A percentile compares a stretch with the other conserved stretches of the same genome.
These are phyloP conservation scores for Rhinolophus sinicus DNA, from an alignment of 2,113 vertebrate genomes.

Conservation along the genomic window DNA sequence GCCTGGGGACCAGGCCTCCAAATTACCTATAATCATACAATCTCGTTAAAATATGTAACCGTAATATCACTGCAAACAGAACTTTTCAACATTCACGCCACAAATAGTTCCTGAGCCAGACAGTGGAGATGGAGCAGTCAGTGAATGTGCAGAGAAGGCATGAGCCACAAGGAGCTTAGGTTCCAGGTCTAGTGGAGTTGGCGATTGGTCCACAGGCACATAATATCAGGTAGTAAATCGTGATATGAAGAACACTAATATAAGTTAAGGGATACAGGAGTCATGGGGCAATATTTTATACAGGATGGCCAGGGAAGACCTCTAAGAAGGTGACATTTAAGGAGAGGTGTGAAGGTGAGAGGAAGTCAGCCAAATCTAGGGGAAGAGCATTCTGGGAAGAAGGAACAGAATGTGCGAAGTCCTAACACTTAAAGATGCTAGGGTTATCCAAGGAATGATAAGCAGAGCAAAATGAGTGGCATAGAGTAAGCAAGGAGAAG, in stretches of 20 bases:
- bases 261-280: not conserved
- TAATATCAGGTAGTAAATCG: not conserved
- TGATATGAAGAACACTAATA: not conserved
- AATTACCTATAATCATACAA: not conserved
- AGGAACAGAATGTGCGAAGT: not conserved
- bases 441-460: not conserved
- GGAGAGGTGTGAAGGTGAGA: not conserved
- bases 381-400: not conserved
- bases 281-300: not conserved
- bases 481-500: not conserved
- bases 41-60: slow-evolving; percentile 32
- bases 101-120: not conserved
- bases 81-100: not conserved
- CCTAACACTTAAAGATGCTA: not conserved
- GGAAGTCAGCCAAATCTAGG: not conserved
- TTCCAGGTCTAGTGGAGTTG: not conserved
- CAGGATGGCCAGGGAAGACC: not conserved
- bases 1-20: not conserved
- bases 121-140: not conserved
- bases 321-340: not conserved
- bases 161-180: not conserved
- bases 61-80: not conserved
- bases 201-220: not conserved
- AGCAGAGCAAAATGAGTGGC: not conserved
- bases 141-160: not conserved